These are phyloP conservation scores for Platygyra sinensis DNA, from an alignment of 64 coral and sea anemone genomes.

Conservation along the genomic window DNA sequence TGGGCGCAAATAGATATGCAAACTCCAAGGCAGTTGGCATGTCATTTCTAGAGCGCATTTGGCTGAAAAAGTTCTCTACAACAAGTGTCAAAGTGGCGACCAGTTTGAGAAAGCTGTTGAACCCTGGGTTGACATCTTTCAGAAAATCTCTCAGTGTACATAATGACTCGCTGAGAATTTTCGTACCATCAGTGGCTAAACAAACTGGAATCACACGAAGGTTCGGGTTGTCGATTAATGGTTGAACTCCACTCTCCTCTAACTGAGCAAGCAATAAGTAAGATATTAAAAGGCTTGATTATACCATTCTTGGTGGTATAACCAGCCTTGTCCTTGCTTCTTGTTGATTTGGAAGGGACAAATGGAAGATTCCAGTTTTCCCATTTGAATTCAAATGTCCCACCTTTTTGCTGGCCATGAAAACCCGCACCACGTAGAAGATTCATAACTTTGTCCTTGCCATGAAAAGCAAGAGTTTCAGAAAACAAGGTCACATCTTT, in stretches of 20 bases:
- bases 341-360: background rate
- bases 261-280: background rate
- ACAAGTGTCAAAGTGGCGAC: slow-evolving; percentile 38
- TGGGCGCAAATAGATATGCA: slow-evolving; percentile 32
- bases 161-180: slow-evolving; percentile 37
- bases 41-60: slow-evolving; percentile 53
- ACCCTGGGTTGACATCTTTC: background rate
- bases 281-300: background rate
- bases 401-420: background rate
- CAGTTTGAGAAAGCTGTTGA: background rate
- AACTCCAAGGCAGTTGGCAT: slow-evolving; percentile 56
- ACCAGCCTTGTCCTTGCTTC: background rate
- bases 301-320: background rate
- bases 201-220: slow-evolving; percentile 33
- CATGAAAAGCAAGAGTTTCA: background rate
- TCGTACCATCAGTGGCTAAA: slow-evolving; percentile 43
- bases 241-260: slow-evolving; percentile 42
- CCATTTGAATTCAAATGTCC: background rate
- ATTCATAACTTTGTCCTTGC: background rate
- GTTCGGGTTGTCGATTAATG: slow-evolving; percentile 14
- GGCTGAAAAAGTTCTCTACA: slow-evolving; percentile 43
- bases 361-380: background rate
- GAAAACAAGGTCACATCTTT: background rate
- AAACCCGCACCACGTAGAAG: background rate
- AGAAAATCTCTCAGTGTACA: background rate